Conservation (phyloP, 1,140 invertebrate genomes). For the Drosophila lowei region DNA sequence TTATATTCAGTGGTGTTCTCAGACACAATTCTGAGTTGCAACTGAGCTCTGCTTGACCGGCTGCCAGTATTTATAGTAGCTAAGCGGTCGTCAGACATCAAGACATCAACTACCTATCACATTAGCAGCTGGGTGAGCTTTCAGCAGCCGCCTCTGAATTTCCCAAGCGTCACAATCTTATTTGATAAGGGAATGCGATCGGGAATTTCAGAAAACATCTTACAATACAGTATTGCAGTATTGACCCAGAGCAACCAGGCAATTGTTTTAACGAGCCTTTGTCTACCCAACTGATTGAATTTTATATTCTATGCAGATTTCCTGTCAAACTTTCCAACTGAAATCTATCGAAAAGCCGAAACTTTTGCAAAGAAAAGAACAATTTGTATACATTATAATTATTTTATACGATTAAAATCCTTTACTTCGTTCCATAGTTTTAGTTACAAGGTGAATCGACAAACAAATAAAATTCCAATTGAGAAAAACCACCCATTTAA, state of each 20-base stretch:
- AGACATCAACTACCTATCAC: constrained; percentile 16
- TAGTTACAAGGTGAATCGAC: constrained; percentile 23
- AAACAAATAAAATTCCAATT: constrained; percentile 30
- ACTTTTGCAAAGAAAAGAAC: no score
- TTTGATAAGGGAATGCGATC: constrained; percentile 23
- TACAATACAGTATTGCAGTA: background rate
- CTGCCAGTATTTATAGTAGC: constrained; percentile 39
- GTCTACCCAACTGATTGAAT: no score
- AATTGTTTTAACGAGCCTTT: no score
- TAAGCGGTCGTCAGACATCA: constrained; percentile 22
- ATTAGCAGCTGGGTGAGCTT: constrained; percentile 11
- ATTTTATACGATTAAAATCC: background rate
- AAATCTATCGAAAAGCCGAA: no score
- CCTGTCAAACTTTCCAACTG: no score
- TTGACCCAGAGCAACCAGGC: no score
- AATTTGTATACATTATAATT: no score
- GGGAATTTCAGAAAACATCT: constrained; percentile 32
- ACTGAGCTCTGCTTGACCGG: constrained; percentile 35
- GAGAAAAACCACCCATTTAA: constrained; percentile 24
- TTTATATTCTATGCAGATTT: no score
- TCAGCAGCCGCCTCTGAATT: constrained; percentile 12
- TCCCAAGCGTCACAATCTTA: constrained; percentile 18
- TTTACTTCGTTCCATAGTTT: background rate
- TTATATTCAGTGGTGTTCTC: background rate
- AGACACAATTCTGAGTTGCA: constrained; percentile 8